These are phyloP conservation scores for Diplogasteroides magnus DNA, from an alignment of 1,140 invertebrate genomes.

Conservation along the genomic window DNA sequence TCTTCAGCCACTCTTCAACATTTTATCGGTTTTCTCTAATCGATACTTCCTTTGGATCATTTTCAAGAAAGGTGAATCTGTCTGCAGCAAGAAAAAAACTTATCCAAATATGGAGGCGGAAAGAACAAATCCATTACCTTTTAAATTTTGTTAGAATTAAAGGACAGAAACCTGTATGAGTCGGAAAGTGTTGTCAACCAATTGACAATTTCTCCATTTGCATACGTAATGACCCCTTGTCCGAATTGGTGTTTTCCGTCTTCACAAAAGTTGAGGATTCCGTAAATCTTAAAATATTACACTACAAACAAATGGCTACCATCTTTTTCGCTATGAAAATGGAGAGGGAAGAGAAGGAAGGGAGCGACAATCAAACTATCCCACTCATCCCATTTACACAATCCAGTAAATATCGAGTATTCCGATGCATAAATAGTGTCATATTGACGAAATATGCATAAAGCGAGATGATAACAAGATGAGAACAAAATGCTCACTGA, in stretches of 20 bases:
- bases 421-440: background rate
- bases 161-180: constrained; percentile 68
- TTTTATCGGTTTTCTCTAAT: background rate
- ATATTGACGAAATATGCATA: background rate
- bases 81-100: too few species aligned
- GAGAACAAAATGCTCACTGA: constrained; percentile 65
- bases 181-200: constrained; percentile 94
- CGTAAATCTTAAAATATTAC: too few species aligned
- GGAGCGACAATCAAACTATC: too few species aligned
- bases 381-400: too few species aligned
- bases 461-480: too few species aligned
- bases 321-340: too few species aligned
- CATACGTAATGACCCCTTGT: constrained; percentile 94
- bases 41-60: background rate
- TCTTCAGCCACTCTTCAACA: constrained; percentile 70
- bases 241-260: constrained; percentile 93
- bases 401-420: too few species aligned
- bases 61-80: too few species aligned
- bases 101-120: too few species aligned
- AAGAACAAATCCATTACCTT: too few species aligned
- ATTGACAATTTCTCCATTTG: constrained; percentile 80
- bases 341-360: too few species aligned
- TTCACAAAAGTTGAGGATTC: constrained; percentile 88
- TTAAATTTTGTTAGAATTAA: background rate
- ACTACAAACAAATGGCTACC: too few species aligned